Evolutionary conservation across 2,113 vertebrate genomes (phyloP).

Genomic region (Himantopus leucocephalus): DNA sequence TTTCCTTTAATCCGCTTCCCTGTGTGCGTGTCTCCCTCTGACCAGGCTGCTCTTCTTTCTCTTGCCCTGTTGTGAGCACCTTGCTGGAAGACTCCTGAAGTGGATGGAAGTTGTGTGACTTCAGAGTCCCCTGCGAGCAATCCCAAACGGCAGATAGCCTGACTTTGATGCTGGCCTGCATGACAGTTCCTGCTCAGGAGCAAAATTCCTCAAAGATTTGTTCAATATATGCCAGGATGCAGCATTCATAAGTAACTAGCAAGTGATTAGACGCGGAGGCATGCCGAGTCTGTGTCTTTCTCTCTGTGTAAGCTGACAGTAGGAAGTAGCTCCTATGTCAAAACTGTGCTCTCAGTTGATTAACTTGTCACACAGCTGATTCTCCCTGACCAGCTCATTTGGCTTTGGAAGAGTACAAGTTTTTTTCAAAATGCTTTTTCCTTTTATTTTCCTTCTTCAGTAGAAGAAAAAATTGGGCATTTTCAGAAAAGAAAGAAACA

Average conservation of each 20-base stretch:
- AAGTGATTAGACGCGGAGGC: not conserved
- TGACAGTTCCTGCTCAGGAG: not conserved
- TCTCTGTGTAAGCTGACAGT: not conserved
- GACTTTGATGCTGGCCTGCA: not conserved
- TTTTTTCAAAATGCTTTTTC: not conserved
- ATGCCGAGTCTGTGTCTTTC: not conserved
- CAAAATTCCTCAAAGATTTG: not conserved
- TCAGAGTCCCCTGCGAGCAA: not conserved
- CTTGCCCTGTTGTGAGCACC: not conserved
- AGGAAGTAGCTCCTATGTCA: not conserved
- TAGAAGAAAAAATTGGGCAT: not conserved
- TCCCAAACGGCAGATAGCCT: accelerated
- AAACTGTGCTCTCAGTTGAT: not conserved
- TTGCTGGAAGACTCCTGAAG: not conserved
- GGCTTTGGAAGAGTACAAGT: not conserved
- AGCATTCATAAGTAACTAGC: not conserved
- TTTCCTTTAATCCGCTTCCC: not conserved
- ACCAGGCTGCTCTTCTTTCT: not conserved
- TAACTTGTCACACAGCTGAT: not conserved
- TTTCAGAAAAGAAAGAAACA: not conserved
- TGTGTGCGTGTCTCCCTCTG: not conserved
- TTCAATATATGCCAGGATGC: not conserved
- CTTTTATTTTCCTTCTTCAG: not conserved
- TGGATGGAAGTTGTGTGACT: not conserved
- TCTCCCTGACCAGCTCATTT: not conserved